Base-by-base conservation (phyloP, 2,888 invertebrate species). In the Mimumesa dahlbomi region DNA sequence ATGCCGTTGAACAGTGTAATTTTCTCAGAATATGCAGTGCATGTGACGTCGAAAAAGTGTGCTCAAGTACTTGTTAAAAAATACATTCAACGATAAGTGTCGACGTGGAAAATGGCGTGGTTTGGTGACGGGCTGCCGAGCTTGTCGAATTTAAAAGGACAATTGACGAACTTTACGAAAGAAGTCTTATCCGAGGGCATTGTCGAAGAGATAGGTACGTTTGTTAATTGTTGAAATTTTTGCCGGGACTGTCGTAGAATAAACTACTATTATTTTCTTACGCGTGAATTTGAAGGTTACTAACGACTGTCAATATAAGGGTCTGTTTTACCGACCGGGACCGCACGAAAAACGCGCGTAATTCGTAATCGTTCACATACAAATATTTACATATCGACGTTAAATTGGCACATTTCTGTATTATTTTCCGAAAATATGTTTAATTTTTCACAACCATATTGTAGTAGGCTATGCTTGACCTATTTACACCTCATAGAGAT, bases 141-240 rank as follows among this genome's bases (percentile, higher is more conserved):
- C 62, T 81, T 89, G 73, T 89, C 89, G 64, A 93, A 92, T 90
- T 90, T 97, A 77, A 97, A 96, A 89, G 97, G 96, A 79, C 97
- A 97, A 91, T 93, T 97, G 84, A 93, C 94, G 31, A 97, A 93
- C 91, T 94, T 97, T 85, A 97, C 97, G 65, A 95, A 95, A 88
- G 97, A 96, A 90, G 96, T 97, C 82, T 92, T 97, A 87, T 93
- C 95, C 75, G 97, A 97, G 83, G 92, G 91, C 73, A 91, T 92
- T 83, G 92, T 91, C 66, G 93, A 93, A 84, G 92, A 92, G 86
- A 91, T 90, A 87, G 93, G 92, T 92, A 88, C 73, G 88, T 61
- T 22, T 7, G 9, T 22, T 46, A 0, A 4, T 4, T 9, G n/a
- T 1, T 18, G 0, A 31, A 7, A 18, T 13, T 13, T 16, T 2